Evolutionary conservation across 2,888 invertebrate genomes (phyloP), one percentile per base, ranked within the genome.

Genomic region (Pilophorus perplexus): DNA sequence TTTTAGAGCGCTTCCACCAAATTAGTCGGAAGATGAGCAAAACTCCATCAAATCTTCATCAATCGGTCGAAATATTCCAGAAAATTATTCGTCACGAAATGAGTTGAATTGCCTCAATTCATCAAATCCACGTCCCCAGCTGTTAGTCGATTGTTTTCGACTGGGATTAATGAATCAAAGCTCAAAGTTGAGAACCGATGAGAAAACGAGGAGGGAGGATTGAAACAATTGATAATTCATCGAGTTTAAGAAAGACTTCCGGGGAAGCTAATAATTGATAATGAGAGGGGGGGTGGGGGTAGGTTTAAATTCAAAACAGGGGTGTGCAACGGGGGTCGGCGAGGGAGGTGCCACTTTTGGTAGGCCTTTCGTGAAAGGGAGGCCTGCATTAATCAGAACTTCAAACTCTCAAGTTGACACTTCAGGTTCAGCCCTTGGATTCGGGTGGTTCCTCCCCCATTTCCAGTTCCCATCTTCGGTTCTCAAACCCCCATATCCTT

Each of bases 191-290:
- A 23, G 20, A 20, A 25, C 38, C 10, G 37, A 20, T 38, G 20
- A 55, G 27, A 37, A 33, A 28, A 33, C 14, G 33, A 27, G 50
- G 20, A 37, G 55, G n/a, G n/a, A n/a, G 28, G 33, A 55, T 55
- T 42, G 59, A 42, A 59, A 59, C 59, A 52, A 59, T 59, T 59
- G 59, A 59, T 59, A 59, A 59, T 59, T 59, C 59, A 42, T 59
- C 25, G 44, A 59, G 59, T 59, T 59, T n/a, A 22, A 59, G 59
- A n/a, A 59, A 55, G 38, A 2, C 42, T 42, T 27, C 27, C 33
- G 14, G 5, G 25, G 42, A 42, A 59, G 59, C 59, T 59, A 59
- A 59, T 59, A 59, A 59, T 59, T 59, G 59, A 59, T 59, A 42
- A 55, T 38, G 55, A 22, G 38, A 5, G 40, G 1, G 38, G 8